phyloP scores from a whole-genome alignment of 2,888 invertebrate species.

The Cantharis rufa region DNA sequence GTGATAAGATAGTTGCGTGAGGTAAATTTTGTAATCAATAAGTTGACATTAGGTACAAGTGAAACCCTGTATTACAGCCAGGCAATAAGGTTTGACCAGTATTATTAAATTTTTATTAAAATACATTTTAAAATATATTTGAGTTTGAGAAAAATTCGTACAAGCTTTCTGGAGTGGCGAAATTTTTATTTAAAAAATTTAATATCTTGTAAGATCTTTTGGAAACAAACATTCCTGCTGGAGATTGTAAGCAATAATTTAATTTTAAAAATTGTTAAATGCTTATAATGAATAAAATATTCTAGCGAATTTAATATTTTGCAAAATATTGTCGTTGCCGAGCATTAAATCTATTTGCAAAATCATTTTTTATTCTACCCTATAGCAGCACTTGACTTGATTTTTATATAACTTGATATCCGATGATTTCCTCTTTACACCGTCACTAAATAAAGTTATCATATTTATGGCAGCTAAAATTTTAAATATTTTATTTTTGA shows the following conservation, averaged over 20 bases:
- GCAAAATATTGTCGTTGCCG: background rate
- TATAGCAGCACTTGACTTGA: background rate
- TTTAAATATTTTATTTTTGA: background rate
- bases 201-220: background rate
- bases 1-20: background rate
- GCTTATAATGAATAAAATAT: background rate
- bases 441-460: background rate
- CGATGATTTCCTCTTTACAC: background rate
- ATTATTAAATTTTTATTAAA: background rate
- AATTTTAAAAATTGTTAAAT: background rate
- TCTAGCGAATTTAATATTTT: background rate
- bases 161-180: background rate
- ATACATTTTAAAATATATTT: background rate
- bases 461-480: background rate
- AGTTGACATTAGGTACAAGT: background rate
- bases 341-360: background rate
- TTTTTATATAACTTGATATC: background rate
- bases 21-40: background rate
- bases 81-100: background rate
- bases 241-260: background rate
- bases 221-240: background rate
- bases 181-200: background rate
- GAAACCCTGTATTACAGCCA: background rate
- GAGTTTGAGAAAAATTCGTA: background rate
- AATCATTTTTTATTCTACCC: background rate